A percentile compares a stretch with the other conserved stretches of the same genome.
Conservation (phyloP, 2,888 invertebrate species). For the Alcis repandata region DNA sequence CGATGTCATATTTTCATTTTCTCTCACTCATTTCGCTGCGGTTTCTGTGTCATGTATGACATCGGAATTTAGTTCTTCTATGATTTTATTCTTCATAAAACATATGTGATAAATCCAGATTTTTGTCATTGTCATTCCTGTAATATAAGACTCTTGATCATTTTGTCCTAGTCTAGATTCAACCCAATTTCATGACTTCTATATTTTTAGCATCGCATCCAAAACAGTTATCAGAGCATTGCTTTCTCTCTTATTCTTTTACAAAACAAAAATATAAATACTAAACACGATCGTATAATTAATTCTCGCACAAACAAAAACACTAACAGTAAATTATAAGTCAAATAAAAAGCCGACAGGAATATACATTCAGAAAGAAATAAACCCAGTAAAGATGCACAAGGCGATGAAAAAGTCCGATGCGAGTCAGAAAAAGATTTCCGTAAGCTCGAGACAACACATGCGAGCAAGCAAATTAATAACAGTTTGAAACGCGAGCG, state of each 20-base stretch:
- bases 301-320: conserved; percentile 16
- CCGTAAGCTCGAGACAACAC: conserved; percentile 31
- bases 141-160: conserved; percentile 9
- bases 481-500: conserved; percentile 38
- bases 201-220: neutral
- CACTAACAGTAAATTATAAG: conserved; percentile 10
- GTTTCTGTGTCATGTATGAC: conserved; percentile 17
- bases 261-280: neutral
- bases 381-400: conserved; percentile 29
- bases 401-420: conserved; percentile 26
- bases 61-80: conserved; percentile 8
- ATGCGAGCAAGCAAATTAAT: conserved; percentile 43
- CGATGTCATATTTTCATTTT: neutral
- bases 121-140: neutral
- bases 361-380: conserved; percentile 16
- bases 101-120: neutral
- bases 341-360: conserved; percentile 17
- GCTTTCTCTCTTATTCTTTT: neutral
- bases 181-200: neutral
- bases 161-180: neutral
- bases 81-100: neutral
- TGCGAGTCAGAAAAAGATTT: conserved; percentile 36
- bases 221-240: neutral
- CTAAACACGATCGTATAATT: conserved; percentile 3
- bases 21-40: neutral